Conservation (phyloP, 2,797 vertebrate genomes). For the Sebastes taczanowskii region DNA sequence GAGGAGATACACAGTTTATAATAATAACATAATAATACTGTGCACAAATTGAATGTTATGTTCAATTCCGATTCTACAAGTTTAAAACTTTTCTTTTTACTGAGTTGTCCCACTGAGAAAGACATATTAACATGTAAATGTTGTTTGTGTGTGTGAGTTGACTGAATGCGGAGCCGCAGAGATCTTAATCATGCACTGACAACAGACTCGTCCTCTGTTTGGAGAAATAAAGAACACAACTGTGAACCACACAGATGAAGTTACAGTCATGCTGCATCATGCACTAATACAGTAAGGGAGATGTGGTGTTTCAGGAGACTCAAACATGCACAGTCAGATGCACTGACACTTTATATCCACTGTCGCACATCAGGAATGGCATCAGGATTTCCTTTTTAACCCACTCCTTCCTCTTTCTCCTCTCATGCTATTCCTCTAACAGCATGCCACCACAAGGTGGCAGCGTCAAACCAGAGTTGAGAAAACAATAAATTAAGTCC, state of each 20-base stretch:
- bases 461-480: background rate
- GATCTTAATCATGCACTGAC: conserved; percentile 27
- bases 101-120: too few relatives aligned
- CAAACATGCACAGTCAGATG: conserved; percentile 17
- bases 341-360: background rate
- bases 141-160: conserved; percentile 7
- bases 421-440: background rate
- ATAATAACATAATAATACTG: too few relatives aligned
- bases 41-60: too few relatives aligned
- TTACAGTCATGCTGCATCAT: conserved; percentile 42
- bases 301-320: background rate
- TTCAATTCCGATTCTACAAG: too few relatives aligned
- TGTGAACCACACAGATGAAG: background rate
- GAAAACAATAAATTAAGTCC: background rate
- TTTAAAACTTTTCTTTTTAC: too few relatives aligned
- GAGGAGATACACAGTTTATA: too few relatives aligned
- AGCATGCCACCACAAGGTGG: conserved; percentile 23
- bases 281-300: conserved; percentile 15
- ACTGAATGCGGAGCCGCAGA: conserved; percentile 49
- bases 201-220: conserved; percentile 4
- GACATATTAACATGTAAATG: background rate
- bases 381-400: background rate
- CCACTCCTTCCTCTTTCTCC: background rate
- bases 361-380: background rate
- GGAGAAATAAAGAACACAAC: background rate